phyloP scores from a whole-genome alignment of 1,140 invertebrate genomes.

The Drosophila nigrodunni region DNA sequence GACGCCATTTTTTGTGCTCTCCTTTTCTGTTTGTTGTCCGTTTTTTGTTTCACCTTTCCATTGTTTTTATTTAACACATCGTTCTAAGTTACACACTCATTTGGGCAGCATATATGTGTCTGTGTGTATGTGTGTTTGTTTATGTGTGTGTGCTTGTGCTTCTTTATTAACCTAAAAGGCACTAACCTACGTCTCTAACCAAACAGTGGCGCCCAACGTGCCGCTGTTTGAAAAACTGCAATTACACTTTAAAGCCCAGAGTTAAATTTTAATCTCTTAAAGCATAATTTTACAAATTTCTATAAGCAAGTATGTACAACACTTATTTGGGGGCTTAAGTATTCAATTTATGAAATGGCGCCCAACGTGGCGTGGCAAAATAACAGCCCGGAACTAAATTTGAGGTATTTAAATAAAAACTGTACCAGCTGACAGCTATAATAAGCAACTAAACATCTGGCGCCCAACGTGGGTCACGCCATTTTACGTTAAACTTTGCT shows the following conservation, averaged over 20 bases:
- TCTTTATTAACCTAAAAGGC: constrained; percentile 55
- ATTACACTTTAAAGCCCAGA: not conserved
- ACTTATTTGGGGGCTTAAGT: not conserved
- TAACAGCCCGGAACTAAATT: no score
- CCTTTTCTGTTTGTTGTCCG: constrained; percentile 51
- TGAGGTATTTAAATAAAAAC: no score
- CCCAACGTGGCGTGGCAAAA: no score
- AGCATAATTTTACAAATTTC: constrained; percentile 7
- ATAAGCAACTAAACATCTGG: not conserved
- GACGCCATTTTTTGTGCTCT: constrained; percentile 59
- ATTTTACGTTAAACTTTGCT: no score
- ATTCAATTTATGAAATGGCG: no score
- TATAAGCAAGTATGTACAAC: constrained; percentile 2
- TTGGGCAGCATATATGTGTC: constrained; percentile 29
- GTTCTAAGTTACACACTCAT: constrained; percentile 20
- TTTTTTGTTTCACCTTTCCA: constrained; percentile 17
- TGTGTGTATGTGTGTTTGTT: constrained; percentile 32
- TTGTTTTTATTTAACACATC: constrained; percentile 38
- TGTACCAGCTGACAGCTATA: no score
- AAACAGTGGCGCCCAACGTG: constrained; percentile 27
- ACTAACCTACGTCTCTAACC: constrained; percentile 8
- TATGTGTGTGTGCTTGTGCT: constrained; percentile 21
- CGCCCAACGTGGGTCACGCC: not conserved
- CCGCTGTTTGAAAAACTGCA: constrained; percentile 1
- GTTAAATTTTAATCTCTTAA: not conserved